Conservation (phyloP, 2,113 vertebrate species). For the Nothobranchius furzeri region DNA sequence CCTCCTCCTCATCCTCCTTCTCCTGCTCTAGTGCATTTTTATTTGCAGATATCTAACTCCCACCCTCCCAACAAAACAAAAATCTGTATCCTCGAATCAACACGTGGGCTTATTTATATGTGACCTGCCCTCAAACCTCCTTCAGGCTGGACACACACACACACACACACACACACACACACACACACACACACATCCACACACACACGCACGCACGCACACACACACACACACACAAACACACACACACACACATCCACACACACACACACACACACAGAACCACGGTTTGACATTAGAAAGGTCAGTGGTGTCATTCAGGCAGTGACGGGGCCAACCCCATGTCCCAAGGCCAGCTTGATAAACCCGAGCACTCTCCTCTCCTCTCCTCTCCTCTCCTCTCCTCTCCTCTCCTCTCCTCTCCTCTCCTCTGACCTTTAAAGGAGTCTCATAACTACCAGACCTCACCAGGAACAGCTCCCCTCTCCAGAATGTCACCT, state of each 20-base stretch:
- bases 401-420: neutral
- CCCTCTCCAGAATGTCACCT: neutral
- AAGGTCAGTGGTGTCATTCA: conserved; percentile 63
- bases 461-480: conserved; percentile 40
- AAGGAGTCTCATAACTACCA: conserved; percentile 43
- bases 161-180: conserved; percentile 32
- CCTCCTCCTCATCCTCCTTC: too few relatives aligned
- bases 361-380: conserved; percentile 28
- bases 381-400: too few relatives aligned
- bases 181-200: too few relatives aligned
- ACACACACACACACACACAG: conserved; percentile 9
- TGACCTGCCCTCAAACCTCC: conserved; percentile 62
- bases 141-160: conserved; percentile 42
- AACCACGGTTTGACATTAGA: conserved; percentile 48
- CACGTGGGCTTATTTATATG: conserved; percentile 73
- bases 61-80: conserved; percentile 20
- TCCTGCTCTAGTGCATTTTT: too few relatives aligned
- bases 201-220: too few relatives aligned
- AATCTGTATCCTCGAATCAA: conserved; percentile 39
- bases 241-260: too few relatives aligned
- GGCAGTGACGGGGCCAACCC: conserved; percentile 47
- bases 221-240: too few relatives aligned
- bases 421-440: conserved; percentile 56
- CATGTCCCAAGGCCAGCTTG: conserved; percentile 54
- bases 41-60: conserved; percentile 29